Evolutionary conservation across 2,113 vertebrate genomes (phyloP), one percentile per base, ranked within the genome.

Genomic region (Melanotaenia duboulayi): DNA sequence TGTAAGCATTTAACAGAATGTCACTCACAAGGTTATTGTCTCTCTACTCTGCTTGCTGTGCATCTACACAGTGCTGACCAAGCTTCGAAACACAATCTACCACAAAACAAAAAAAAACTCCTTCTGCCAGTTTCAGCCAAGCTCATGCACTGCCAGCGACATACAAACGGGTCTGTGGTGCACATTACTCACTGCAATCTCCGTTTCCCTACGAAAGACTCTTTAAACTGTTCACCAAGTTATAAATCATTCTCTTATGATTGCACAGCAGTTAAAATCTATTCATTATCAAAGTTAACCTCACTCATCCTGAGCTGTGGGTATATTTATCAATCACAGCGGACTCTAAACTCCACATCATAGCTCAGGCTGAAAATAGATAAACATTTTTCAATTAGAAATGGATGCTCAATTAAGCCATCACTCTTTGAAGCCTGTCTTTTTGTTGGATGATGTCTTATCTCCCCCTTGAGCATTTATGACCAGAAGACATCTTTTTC

Each of bases 1-100:
- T 90, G 90, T 88, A 90, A 88, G 87, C 85, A 70, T 91, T 94
- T 85, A 92, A 90, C 71, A n/a, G 82, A 92, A 94, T 90, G 92
- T 92, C 92, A 92, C 89, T 92, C 88, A 86, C 91, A 93, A 94
- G 93, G 94, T 94, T 91, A 94, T 56, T 80, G 82, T 83, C 76
- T 90, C 84, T 74, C 75, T 72, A 59, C 66, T 65, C 80, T 87
- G 84, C 89, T 90, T 84, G 91, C 90, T 85, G 81, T 74, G 89
- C 90, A 91, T 91, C 91, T 90, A 83, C 87, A 90, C 81, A 87
- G 64, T 92, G 92, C 92, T 94, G 93, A 93, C 92, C 91, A 87
- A 90, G 93, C 90, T 82, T 51, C 12, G 92, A 92, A 93, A 94
- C 91, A 91, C 89, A 92, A 92, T 94, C 88, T 78, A 91, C 88